A percentile compares a stretch with the other conserved stretches of the same genome.
Evolutionary conservation across 2,797 vertebrate genomes (phyloP).

Genomic region (Urocyon cinereoargenteus): DNA sequence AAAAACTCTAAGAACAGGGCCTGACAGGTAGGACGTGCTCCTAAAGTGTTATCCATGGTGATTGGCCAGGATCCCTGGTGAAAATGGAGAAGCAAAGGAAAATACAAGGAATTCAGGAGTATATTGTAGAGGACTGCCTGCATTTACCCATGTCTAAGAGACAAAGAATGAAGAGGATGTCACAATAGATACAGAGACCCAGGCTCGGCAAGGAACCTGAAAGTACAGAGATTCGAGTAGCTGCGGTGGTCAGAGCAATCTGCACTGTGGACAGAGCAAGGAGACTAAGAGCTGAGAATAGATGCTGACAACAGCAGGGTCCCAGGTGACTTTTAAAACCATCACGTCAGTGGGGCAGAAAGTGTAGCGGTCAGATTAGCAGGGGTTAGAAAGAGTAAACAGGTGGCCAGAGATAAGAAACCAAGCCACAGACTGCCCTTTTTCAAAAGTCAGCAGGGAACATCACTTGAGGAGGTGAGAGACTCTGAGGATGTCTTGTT

Average conservation of each 20-base stretch:
- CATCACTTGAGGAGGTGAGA: not conserved
- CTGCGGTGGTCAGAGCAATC: not conserved
- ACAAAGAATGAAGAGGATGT: not conserved
- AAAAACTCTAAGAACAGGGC: not conserved
- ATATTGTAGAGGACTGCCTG: not conserved
- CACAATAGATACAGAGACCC: not conserved
- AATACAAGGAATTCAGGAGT: not conserved
- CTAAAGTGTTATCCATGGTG: not conserved
- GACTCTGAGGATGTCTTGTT: not conserved
- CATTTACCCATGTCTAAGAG: not conserved
- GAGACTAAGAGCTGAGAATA: not conserved
- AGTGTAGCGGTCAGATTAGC: not conserved
- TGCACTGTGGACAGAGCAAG: rapidly evolving
- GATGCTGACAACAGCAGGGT: rapidly evolving
- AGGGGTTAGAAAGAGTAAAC: not conserved
- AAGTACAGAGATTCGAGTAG: not conserved
- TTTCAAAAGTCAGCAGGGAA: not conserved
- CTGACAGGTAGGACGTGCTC: not conserved
- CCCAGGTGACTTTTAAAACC: rapidly evolving
- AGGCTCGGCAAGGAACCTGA: not conserved
- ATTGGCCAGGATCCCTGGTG: not conserved
- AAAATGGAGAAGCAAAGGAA: not conserved
- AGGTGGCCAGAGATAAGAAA: not conserved
- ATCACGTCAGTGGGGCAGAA: not conserved
- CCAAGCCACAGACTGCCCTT: not conserved